Evolutionary conservation across 1,140 invertebrate genomes (phyloP).

Genomic region (Chymomyza costata): DNA sequence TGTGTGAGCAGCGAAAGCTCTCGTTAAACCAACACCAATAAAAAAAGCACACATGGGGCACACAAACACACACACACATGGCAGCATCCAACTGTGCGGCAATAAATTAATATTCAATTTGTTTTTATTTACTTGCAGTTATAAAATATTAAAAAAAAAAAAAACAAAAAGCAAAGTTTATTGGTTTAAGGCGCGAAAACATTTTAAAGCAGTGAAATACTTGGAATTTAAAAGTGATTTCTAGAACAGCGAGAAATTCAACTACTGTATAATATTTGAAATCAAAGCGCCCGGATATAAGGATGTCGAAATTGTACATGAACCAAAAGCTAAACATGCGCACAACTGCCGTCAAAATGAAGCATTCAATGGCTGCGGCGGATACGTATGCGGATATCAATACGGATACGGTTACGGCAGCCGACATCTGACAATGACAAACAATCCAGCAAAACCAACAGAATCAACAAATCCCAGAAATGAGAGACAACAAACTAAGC

Average conservation of each 20-base stretch:
- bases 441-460: constrained; percentile 16
- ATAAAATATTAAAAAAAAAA: not conserved
- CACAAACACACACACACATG: not conserved
- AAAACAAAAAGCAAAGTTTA: not conserved
- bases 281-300: constrained; percentile 68
- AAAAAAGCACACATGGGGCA: constrained; percentile 10
- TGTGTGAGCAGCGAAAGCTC: constrained; percentile 12
- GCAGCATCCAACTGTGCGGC: no score
- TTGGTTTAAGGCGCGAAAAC: not conserved
- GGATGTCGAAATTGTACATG: constrained; percentile 44
- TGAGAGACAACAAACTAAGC: constrained; percentile 32
- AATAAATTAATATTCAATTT: no score
- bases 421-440: constrained; percentile 20
- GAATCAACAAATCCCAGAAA: not conserved
- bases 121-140: no score
- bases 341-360: constrained; percentile 72
- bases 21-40: constrained; percentile 1
- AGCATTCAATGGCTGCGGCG: constrained; percentile 17
- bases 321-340: constrained; percentile 63
- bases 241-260: no score
- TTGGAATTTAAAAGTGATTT: no score
- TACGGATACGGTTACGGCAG: constrained; percentile 17
- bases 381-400: constrained; percentile 2
- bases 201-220: not conserved
- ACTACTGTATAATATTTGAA: constrained; percentile 74